A percentile compares a stretch with the other conserved stretches of the same genome.
These are phyloP conservation scores for Formica aserva DNA, from an alignment of 2,888 invertebrate genomes.

Conservation along the genomic window DNA sequence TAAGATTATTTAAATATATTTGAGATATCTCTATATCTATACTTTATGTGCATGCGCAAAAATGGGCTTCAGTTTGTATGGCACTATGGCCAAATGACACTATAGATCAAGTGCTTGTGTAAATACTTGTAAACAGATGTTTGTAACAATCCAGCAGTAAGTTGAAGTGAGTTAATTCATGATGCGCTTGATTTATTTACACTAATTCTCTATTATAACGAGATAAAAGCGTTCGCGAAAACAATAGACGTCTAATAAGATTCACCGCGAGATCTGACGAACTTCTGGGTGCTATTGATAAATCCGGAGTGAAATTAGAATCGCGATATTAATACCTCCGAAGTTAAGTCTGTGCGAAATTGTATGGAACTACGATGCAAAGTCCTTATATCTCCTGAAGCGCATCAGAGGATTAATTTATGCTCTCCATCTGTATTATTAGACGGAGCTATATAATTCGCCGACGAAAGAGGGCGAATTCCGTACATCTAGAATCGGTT, in stretches of 20 bases:
- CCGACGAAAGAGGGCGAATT: constrained; percentile 11
- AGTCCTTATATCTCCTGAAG: background rate
- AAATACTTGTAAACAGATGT: background rate
- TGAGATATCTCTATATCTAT: background rate
- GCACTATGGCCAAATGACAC: background rate
- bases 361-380: background rate
- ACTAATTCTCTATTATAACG: background rate
- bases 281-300: background rate
- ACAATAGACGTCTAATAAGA: background rate
- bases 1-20: background rate
- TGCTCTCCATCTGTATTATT: constrained; percentile 3
- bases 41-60: background rate
- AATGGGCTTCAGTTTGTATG: background rate
- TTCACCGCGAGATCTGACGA: background rate
- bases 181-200: background rate
- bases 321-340: background rate
- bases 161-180: background rate
- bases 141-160: background rate
- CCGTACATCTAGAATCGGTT: constrained; percentile 9
- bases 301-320: background rate
- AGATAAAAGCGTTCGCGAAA: background rate
- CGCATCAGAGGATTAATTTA: constrained; percentile 48
- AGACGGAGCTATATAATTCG: constrained; percentile 6
- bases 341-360: background rate
- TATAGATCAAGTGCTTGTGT: background rate